Conservation (phyloP, 2,888 invertebrate species). For the Morpho deidamia region DNA sequence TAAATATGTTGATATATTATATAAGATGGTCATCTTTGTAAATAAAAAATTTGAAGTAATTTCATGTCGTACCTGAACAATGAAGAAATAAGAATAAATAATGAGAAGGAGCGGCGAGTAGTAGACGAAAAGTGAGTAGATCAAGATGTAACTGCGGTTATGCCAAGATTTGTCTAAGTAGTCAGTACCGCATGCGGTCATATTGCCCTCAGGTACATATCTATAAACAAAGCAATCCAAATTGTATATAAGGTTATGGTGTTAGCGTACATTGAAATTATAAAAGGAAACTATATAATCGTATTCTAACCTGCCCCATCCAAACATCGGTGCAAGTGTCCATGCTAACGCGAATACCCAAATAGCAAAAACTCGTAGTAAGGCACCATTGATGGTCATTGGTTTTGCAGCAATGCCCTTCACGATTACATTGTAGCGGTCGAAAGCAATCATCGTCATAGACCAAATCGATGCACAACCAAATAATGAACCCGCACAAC, state of each 20-base stretch:
- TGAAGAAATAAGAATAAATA: conserved; percentile 77
- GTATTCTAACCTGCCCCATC: conserved; percentile 85
- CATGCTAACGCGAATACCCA: conserved; percentile 88
- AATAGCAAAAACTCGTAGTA: conserved; percentile 86
- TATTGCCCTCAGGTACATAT: conserved; percentile 95
- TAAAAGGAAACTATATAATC: no score
- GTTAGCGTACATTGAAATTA: neutral
- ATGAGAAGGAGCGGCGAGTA: conserved; percentile 87
- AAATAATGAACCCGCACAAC: conserved; percentile 90
- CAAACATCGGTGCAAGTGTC: conserved; percentile 91
- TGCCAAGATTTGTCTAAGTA: conserved; percentile 87
- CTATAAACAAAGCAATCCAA: conserved; percentile 52
- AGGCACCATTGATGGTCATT: conserved; percentile 87
- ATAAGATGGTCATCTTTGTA: neutral
- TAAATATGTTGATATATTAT: neutral
- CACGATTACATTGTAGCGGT: conserved; percentile 96
- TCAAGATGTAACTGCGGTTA: conserved; percentile 87
- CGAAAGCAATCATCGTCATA: conserved; percentile 95
- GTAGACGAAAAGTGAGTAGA: conserved; percentile 88
- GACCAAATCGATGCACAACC: conserved; percentile 96
- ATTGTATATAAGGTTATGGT: neutral
- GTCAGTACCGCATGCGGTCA: conserved; percentile 95
- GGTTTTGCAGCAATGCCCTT: conserved; percentile 93
- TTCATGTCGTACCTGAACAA: conserved; percentile 81
- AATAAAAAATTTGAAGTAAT: neutral